Evolutionary conservation across 2,888 invertebrate species (phyloP), one percentile per base, ranked within the genome.

Genomic region (Synergus itoensis): DNA sequence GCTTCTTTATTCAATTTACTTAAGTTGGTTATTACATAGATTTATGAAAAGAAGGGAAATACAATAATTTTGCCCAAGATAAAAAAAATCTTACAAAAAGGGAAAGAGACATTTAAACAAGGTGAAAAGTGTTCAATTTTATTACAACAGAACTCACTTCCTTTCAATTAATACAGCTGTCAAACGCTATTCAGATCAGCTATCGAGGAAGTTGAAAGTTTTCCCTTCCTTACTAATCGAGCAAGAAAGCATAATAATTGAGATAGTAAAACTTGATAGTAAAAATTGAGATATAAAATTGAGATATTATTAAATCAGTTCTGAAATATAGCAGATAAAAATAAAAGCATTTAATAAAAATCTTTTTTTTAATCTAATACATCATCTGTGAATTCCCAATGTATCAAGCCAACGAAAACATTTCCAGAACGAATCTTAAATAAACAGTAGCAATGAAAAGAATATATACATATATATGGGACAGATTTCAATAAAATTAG

Each of bases 141-240:
- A 21, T 62, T 28, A 14, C 40, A 40, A 53, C n/a, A 73, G 43
- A 43, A 21, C 16, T 53, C 28, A 40, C 53, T 73, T 73, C 18
- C 40, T 36, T 12, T 12, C n/a, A 73, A 48, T 73, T 36, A 53
- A 53, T 53, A n/a, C 28, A 28, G 36, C 36, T 73, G 21, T 40
- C 28, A 73, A 73, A 57, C 40, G 48, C 73, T 36, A 28, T 16
- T 53, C n/a, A 16, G 21, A 48, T 53, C 8, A 57, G 36, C 18
- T 62, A 12, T 62, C 14, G 3, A 62, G 21, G 4, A 14, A 53
- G 36, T 18, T 53, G 73, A 36, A 73, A 73, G 53, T 73, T 53
- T 53, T 62, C 62, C 48, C 73, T 40, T 53, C 41, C 11, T 73
- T n/a, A 18, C n/a, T 53, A 48, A 73, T 16, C 48, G 62, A 62